Evolutionary conservation across 2,113 vertebrate genomes (phyloP).

Genomic region (Notiomystis cincta): DNA sequence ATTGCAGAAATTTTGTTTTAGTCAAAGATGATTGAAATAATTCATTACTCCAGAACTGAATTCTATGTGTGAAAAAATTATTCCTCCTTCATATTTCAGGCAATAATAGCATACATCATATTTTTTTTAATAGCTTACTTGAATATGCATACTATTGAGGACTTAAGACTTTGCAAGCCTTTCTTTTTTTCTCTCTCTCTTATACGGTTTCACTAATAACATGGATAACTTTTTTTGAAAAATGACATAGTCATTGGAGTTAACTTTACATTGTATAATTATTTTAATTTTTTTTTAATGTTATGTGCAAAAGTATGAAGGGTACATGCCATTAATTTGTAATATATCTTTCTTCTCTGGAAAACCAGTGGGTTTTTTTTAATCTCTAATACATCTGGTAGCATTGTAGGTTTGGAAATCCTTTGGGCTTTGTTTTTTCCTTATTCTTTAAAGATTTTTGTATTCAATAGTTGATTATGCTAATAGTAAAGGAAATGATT

Average conservation of each 20-base stretch:
- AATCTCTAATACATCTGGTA: not conserved
- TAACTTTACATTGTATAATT: not conserved
- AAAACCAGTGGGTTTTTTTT: not conserved
- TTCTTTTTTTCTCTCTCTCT: not conserved
- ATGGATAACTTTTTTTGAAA: not conserved
- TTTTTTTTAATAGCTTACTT: not conserved
- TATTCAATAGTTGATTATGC: not conserved
- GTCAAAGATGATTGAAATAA: not conserved
- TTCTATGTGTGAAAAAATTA: not conserved
- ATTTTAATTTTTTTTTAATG: not conserved
- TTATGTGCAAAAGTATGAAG: not conserved
- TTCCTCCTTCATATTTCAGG: not conserved
- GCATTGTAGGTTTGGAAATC: not conserved
- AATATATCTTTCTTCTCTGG: not conserved
- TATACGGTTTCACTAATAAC: not conserved
- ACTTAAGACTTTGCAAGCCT: not conserved
- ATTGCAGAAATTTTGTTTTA: not conserved
- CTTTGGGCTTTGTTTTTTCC: no score
- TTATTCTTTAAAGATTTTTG: not conserved
- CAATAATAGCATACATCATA: not conserved
- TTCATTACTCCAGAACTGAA: not conserved
- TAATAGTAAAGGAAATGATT: not conserved
- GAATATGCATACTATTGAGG: not conserved
- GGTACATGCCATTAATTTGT: not conserved
- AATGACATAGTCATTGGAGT: not conserved